These are phyloP conservation scores for Orthosia cruda DNA, from an alignment of 2,888 invertebrate genomes.

Conservation along the genomic window DNA sequence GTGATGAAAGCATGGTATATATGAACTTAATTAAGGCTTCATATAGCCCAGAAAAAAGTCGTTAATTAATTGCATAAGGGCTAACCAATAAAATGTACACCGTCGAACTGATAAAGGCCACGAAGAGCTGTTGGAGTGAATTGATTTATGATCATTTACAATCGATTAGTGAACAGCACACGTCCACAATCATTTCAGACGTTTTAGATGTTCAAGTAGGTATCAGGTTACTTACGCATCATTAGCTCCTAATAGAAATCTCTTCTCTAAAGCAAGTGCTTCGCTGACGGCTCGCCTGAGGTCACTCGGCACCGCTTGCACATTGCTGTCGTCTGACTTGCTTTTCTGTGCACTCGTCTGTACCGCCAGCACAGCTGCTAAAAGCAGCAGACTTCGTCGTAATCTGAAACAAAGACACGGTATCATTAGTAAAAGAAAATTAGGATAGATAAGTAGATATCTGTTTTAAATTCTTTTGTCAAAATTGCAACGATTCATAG, in stretches of 20 bases:
- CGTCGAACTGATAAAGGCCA: not conserved
- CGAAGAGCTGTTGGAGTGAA: not conserved
- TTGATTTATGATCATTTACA: too few species aligned
- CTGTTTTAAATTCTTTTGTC: too few species aligned
- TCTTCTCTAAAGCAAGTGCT: conserved; percentile 87
- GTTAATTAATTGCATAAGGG: not conserved
- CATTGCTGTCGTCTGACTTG: conserved; percentile 81
- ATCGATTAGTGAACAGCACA: too few species aligned
- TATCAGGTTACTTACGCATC: conserved; percentile 83
- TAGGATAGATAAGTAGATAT: not conserved
- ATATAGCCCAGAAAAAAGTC: not conserved
- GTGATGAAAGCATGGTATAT: not conserved
- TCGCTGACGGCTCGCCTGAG: conserved; percentile 87
- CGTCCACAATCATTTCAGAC: too few species aligned
- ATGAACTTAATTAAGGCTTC: not conserved
- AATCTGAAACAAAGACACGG: conserved; percentile 82
- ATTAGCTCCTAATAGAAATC: conserved; percentile 84
- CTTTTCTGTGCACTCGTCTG: conserved; percentile 80
- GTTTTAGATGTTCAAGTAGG: not conserved
- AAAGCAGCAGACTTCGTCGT: conserved; percentile 82
- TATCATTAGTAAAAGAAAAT: conserved; percentile 7
- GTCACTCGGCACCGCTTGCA: conserved; percentile 88
- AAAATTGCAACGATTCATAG: too few species aligned
- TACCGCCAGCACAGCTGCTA: conserved; percentile 76
- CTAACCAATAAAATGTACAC: too few species aligned